Percentiles rank a stretch among this genome's conserved stretches.
These are phyloP conservation scores for Azorinus chamasolen DNA, from an alignment of 2,888 invertebrate genomes.

Conservation along the genomic window DNA sequence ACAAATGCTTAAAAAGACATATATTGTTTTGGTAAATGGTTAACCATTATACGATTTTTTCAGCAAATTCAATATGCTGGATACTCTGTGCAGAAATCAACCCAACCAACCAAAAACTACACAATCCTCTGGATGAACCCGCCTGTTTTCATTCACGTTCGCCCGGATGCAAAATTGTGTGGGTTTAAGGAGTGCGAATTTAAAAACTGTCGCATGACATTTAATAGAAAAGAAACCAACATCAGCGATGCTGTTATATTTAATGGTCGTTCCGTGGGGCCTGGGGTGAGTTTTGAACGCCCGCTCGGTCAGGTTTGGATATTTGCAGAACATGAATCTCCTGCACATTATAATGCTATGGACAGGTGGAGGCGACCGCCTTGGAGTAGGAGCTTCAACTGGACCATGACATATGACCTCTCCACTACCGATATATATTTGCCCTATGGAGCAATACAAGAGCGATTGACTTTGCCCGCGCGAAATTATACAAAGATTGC, in stretches of 20 bases:
- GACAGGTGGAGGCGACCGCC: no score
- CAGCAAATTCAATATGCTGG: no score
- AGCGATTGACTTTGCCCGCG: conserved; percentile 3
- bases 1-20: no score
- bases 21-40: no score
- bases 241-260: conserved; percentile 46
- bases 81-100: no score
- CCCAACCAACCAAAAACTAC: no score
- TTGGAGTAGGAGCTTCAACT: conserved; percentile 47
- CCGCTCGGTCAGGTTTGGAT: conserved; percentile 53
- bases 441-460: conserved; percentile 50
- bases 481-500: conserved; percentile 38
- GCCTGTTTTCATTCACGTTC: no score
- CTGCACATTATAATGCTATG: conserved; percentile 19
- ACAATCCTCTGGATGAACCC: no score
- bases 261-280: conserved; percentile 43
- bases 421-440: conserved; percentile 44
- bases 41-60: no score
- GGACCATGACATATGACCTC: conserved; percentile 60
- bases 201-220: conserved; percentile 45
- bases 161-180: no score
- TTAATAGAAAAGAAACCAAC: conserved; percentile 14
- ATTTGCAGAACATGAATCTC: conserved; percentile 53
- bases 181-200: no score
- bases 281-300: conserved; percentile 15